Percentiles rank a stretch among this genome's conserved stretches.
Conservation (phyloP, 2,888 invertebrate species). For the Temnothorax unifasciatus region DNA sequence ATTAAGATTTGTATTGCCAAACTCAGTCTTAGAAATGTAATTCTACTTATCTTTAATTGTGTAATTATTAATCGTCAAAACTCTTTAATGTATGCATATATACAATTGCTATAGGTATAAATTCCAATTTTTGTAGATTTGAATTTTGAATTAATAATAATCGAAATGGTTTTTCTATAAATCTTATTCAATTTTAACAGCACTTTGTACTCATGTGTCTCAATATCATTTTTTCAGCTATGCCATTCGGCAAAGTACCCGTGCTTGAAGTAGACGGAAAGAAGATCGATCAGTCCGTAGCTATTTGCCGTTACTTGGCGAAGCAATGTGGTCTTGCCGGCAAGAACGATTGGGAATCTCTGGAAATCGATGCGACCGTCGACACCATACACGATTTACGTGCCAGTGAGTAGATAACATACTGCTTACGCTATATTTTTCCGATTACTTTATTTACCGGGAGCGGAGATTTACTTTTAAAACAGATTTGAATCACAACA, state of each 20-base stretch:
- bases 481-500: background rate
- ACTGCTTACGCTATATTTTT: conserved; percentile 5
- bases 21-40: background rate
- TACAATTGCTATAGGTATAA: background rate
- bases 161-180: background rate
- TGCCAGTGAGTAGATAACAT: conserved; percentile 86
- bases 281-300: conserved; percentile 88
- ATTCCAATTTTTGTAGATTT: background rate
- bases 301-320: conserved; percentile 89
- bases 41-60: background rate
- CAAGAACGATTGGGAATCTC: conserved; percentile 88
- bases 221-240: conserved; percentile 83
- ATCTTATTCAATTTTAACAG: background rate
- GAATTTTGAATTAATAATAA: background rate
- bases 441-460: background rate
- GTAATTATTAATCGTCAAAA: background rate
- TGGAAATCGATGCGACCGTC: conserved; percentile 89
- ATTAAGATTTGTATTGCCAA: background rate
- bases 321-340: conserved; percentile 88
- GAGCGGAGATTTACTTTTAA: background rate
- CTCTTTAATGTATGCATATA: background rate
- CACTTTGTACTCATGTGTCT: background rate
- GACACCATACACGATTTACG: conserved; percentile 89
- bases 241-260: conserved; percentile 90
- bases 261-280: conserved; percentile 89